Conservation (phyloP, 2,113 vertebrate species). For the Syngnathus scovelli region DNA sequence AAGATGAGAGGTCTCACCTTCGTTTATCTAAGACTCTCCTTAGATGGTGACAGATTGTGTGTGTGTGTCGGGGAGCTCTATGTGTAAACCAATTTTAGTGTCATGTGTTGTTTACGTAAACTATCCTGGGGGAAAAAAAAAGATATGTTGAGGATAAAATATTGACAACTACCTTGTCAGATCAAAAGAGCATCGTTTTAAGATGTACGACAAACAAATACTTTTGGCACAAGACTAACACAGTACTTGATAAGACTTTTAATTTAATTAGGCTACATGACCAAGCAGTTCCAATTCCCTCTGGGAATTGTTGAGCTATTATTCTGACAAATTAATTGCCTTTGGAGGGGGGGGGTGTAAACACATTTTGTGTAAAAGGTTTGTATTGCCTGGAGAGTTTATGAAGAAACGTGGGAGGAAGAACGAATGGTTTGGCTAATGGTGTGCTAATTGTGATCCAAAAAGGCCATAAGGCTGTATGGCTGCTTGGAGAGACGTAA, state of each 20-base stretch:
- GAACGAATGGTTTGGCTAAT: too few species aligned
- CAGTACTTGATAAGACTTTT: background rate
- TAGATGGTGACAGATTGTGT: conserved; percentile 25
- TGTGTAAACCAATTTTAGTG: conserved; percentile 28
- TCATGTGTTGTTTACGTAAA: conserved; percentile 9
- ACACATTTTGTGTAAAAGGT: too few species aligned
- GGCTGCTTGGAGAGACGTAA: too few species aligned
- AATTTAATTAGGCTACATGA: background rate
- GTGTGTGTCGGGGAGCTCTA: conserved; percentile 9
- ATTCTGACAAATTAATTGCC: background rate
- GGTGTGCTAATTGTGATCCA: too few species aligned
- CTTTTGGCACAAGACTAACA: background rate
- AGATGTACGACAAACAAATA: background rate
- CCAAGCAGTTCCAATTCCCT: background rate
- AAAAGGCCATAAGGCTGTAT: too few species aligned
- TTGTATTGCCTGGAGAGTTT: too few species aligned
- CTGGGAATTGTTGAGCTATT: background rate
- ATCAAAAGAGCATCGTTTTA: background rate
- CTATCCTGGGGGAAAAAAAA: background rate
- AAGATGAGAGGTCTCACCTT: conserved; percentile 52
- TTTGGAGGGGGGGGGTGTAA: too few species aligned
- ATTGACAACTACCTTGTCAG: conserved; percentile 7
- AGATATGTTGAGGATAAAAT: background rate
- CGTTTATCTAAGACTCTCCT: conserved; percentile 41
- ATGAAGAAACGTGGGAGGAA: too few species aligned